Evolutionary conservation across 2,888 invertebrate genomes (phyloP).

Genomic region (Folsomia candida): DNA sequence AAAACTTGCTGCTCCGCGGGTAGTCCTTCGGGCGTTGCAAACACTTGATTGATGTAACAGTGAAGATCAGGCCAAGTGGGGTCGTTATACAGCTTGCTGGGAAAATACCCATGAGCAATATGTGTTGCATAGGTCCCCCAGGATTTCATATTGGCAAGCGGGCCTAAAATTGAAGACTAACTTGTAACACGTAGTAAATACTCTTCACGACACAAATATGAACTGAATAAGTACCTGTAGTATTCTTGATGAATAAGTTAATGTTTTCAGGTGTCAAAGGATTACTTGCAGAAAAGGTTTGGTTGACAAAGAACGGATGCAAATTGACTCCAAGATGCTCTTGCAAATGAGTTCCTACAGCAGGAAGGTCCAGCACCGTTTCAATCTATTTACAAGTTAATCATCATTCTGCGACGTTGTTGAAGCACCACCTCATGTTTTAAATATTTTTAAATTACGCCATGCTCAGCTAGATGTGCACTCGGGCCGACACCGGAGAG

Average conservation of each 20-base stretch:
- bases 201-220: too few species aligned
- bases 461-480: conserved; percentile 20
- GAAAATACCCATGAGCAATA: conserved; percentile 22
- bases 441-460: conserved; percentile 13
- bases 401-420: not conserved
- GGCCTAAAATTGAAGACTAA: conserved; percentile 4
- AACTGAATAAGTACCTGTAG: conserved; percentile 28
- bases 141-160: not conserved
- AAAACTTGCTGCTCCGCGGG: conserved; percentile 17
- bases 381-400: conserved; percentile 10
- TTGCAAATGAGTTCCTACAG: conserved; percentile 34
- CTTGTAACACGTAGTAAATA: too few species aligned
- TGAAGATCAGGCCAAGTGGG: conserved; percentile 29
- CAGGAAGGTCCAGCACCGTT: conserved; percentile 27
- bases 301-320: conserved; percentile 20
- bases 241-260: conserved; percentile 24
- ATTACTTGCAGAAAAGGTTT: conserved; percentile 17
- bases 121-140: not conserved
- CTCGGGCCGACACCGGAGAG: conserved; percentile 30
- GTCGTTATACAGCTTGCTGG: conserved; percentile 20
- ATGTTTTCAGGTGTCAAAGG: conserved; percentile 17
- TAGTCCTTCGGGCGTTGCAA: not conserved
- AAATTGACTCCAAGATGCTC: conserved; percentile 28
- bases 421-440: too few species aligned
- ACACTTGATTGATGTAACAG: conserved; percentile 19